Percentiles rank a stretch among this genome's conserved stretches.
phyloP scores from a whole-genome alignment of 2,113 vertebrate genomes.

The Connochaetes taurinus region DNA sequence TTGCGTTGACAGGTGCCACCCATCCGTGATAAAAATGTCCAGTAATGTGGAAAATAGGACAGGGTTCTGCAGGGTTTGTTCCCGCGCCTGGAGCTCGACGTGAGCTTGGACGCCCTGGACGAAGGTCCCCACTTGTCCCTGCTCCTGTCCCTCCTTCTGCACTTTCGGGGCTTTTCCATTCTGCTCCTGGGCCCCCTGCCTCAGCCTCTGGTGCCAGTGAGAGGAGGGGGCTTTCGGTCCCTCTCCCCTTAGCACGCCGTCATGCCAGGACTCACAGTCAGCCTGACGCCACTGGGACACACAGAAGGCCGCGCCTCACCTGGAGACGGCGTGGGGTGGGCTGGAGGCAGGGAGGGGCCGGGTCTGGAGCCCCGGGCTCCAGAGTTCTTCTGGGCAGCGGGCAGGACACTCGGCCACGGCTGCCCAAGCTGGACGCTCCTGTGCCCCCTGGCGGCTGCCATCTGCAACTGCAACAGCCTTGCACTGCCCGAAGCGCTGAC shows the following conservation, averaged over 20 bases:
- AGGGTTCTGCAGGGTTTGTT: accelerated
- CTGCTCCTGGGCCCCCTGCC: neutral
- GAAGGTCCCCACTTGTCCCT: accelerated
- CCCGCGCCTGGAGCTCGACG: accelerated
- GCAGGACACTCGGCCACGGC: accelerated
- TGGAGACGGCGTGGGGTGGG: accelerated
- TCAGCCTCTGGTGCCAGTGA: neutral
- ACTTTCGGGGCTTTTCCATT: accelerated
- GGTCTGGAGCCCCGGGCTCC: neutral
- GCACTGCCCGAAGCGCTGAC: neutral
- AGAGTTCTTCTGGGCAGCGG: accelerated
- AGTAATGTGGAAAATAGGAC: accelerated
- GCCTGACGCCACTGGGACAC: accelerated
- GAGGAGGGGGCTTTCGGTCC: neutral
- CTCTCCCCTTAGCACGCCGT: neutral
- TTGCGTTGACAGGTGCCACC: accelerated
- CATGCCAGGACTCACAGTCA: neutral
- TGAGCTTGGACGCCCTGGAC: accelerated
- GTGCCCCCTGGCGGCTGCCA: slow-evolving; percentile 29
- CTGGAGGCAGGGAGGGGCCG: neutral
- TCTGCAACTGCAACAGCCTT: neutral
- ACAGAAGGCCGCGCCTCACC: neutral
- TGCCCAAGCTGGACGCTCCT: neutral
- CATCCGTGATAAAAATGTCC: too few species aligned
- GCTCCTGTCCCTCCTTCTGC: too few species aligned